Evolutionary conservation across 2,113 vertebrate genomes (phyloP), one percentile per base, ranked within the genome.

Genomic region (Lasiurus borealis): DNA sequence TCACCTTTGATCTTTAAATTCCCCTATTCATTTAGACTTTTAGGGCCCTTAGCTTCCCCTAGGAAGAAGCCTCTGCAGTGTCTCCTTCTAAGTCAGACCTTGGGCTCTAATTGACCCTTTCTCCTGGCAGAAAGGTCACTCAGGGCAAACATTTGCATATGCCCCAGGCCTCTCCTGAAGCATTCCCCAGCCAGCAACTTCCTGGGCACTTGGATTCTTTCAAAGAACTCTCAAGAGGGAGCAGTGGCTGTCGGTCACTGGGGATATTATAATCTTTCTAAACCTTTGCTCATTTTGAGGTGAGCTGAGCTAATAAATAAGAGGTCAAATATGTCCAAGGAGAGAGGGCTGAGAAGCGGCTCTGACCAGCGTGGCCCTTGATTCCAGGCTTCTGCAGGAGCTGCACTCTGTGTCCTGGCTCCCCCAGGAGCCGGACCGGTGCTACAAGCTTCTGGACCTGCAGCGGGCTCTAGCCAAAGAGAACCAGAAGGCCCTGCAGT

Each of bases 361-460:
- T 88, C 69, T 94, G 48, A 91, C 31, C 29, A 78, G 25, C 18
- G 86, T 76, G 36, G 8, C 76, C n/a, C 46, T 95, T 29, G 76
- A 57, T 89, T 69, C 8, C 96, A 99, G 99, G 54, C 95, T 98
- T 23, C 96, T 98, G 81, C 98, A 98, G 93, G 98, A 99, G 77
- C 78, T 99, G 13, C 97, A 90, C 36, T 93, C 66, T 57, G 97
- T 98, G 44, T 97, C 97, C 48, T 98, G 98, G 98, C 97, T 99
- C 10, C 99, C 98, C 3, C 97, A 90, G 66, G 98, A 98, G 16
- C 90, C 64, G 4, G 95, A 95, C 54, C 92, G 36, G 83, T 97
- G 95, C 54, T 98, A 98, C 85, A 98, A 97, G 3, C 93, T 99
- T 40, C 36, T 16, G 3, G 98, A 98, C 21, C 98, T 99, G 52